Percentiles rank a stretch among this genome's conserved stretches.
Conservation (phyloP, 2,113 vertebrate genomes). For the Neodontobutis hainanensis region DNA sequence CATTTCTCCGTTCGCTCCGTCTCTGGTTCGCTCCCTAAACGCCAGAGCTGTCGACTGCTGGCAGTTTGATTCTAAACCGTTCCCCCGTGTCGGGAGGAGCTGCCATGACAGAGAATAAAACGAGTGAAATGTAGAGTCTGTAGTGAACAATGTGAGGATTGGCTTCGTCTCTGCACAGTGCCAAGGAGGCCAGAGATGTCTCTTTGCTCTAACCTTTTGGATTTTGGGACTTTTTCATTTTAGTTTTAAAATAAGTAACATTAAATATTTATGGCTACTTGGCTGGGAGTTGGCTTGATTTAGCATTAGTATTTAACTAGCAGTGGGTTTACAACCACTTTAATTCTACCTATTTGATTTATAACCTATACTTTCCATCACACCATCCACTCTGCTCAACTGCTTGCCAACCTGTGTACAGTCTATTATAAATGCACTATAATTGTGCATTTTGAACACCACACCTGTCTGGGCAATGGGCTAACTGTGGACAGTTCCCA, state of each 20-base stretch:
- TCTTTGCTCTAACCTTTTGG: neutral
- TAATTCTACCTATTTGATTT: too few species aligned
- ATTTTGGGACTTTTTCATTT: neutral
- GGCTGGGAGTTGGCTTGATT: too few species aligned
- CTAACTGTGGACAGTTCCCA: too few species aligned
- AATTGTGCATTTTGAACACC: too few species aligned
- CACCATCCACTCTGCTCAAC: too few species aligned
- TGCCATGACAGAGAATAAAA: constrained; percentile 71
- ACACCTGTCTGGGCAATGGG: too few species aligned
- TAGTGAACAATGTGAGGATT: constrained; percentile 48
- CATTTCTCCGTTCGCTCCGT: constrained; percentile 35
- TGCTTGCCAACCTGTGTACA: too few species aligned
- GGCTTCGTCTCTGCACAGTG: constrained; percentile 33
- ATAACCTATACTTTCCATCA: too few species aligned
- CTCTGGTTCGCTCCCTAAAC: constrained; percentile 59
- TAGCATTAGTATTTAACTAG: too few species aligned
- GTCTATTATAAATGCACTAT: too few species aligned
- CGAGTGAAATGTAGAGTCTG: constrained; percentile 63
- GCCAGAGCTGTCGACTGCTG: constrained; percentile 73
- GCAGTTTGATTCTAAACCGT: constrained; percentile 74
- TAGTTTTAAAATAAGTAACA: neutral
- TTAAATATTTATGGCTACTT: too few species aligned
- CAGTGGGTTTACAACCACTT: too few species aligned
- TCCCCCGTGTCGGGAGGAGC: constrained; percentile 63
- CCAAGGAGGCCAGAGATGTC: constrained; percentile 26